Evolutionary conservation across 2,888 invertebrate genomes (phyloP).

Genomic region (Eupithecia inturbata): DNA sequence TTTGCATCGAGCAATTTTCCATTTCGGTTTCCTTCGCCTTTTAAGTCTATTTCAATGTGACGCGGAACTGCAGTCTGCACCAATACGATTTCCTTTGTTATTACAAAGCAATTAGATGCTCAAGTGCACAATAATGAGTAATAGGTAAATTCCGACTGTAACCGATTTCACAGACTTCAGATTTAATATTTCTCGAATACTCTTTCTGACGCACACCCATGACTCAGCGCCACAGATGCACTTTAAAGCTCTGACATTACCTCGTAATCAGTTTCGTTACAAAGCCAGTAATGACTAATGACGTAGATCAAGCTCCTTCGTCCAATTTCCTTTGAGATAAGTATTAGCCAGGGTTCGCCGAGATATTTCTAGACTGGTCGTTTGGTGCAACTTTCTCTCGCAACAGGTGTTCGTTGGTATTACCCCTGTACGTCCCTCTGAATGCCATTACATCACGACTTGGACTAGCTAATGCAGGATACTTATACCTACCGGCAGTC

Average conservation of each 20-base stretch:
- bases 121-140: conserved; percentile 15
- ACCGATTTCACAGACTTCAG: conserved; percentile 11
- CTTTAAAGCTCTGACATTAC: conserved; percentile 47
- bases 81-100: conserved; percentile 10
- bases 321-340: conserved; percentile 46
- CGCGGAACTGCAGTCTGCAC: conserved; percentile 17
- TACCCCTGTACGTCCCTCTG: conserved; percentile 50
- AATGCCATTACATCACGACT: conserved; percentile 64
- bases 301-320: conserved; percentile 50
- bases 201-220: conserved; percentile 53
- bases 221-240: conserved; percentile 55
- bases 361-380: conserved; percentile 41
- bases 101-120: conserved; percentile 14
- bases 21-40: conserved; percentile 30
- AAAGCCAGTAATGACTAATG: conserved; percentile 40
- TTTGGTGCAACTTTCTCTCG: conserved; percentile 60
- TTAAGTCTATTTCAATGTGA: conserved; percentile 28
- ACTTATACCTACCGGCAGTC: conserved; percentile 11
- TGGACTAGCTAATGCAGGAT: conserved; percentile 40
- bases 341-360: conserved; percentile 39
- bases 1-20: conserved; percentile 40
- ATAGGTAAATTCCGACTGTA: neutral
- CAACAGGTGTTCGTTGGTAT: conserved; percentile 59
- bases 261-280: conserved; percentile 43
- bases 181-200: conserved; percentile 38